Percentiles rank a stretch among this genome's conserved stretches.
Conservation (phyloP, 37 sponge, comb jelly and placozoan species). For the Ianthella basta region DNA sequence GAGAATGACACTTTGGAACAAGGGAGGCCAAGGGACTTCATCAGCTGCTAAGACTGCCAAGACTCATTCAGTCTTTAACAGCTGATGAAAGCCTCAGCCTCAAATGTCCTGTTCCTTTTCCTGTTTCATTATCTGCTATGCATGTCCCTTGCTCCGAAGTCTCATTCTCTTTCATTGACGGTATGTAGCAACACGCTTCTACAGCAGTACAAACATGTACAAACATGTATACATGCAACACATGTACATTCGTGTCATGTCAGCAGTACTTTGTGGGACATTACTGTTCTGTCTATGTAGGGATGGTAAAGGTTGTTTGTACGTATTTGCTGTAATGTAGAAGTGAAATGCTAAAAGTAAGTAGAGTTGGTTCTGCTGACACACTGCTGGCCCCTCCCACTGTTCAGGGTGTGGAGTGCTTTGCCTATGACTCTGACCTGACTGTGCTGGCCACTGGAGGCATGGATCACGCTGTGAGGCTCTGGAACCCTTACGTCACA, state of each 20-base stretch:
- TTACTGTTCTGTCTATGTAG: too few species aligned
- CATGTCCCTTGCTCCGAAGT: constrained; percentile 93
- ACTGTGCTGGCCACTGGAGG: constrained; percentile 90
- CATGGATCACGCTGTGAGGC: constrained; percentile 85
- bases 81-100: too few species aligned
- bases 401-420: constrained; percentile 88
- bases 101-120: too few species aligned
- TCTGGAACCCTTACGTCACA: constrained; percentile 97
- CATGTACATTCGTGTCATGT: background rate
- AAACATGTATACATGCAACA: too few species aligned
- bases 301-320: too few species aligned
- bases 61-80: too few species aligned
- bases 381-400: background rate
- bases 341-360: constrained; percentile 65
- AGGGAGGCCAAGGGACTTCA: too few species aligned
- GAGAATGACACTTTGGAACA: too few species aligned
- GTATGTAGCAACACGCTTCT: constrained; percentile 67
- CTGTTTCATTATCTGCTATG: too few species aligned
- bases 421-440: constrained; percentile 77
- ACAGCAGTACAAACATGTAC: too few species aligned
- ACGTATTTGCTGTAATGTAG: constrained; percentile 55
- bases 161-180: constrained; percentile 70
- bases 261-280: background rate
- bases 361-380: constrained; percentile 49
- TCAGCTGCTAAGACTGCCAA: too few species aligned